Conservation (phyloP, 2,888 invertebrate genomes). For the Agrochola lychnidis region DNA sequence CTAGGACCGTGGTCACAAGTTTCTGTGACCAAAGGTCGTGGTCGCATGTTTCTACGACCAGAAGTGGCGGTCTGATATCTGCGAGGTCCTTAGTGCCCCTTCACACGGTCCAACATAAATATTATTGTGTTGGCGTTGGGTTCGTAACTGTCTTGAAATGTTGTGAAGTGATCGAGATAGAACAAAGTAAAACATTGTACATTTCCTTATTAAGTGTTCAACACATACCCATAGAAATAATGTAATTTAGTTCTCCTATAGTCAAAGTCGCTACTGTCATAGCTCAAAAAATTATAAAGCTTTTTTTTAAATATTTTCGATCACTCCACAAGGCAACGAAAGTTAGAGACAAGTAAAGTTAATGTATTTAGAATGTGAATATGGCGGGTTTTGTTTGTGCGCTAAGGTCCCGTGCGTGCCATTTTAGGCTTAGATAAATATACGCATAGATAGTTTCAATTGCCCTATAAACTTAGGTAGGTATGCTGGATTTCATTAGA, state of each 20-base stretch:
- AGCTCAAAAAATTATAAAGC: slow-evolving; percentile 24
- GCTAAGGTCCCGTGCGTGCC: slow-evolving; percentile 79
- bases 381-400: slow-evolving; percentile 79
- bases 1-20: slow-evolving; percentile 5
- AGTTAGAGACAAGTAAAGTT: slow-evolving; percentile 60
- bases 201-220: slow-evolving; percentile 54
- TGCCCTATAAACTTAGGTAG: slow-evolving; percentile 59
- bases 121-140: slow-evolving; percentile 29
- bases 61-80: slow-evolving; percentile 15
- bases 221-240: slow-evolving; percentile 52
- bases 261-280: slow-evolving; percentile 49
- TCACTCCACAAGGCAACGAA: slow-evolving; percentile 62
- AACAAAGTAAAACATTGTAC: slow-evolving; percentile 35
- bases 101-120: slow-evolving; percentile 46
- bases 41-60: slow-evolving; percentile 18
- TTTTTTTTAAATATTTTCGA: slow-evolving; percentile 48
- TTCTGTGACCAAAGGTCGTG: slow-evolving; percentile 11
- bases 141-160: slow-evolving; percentile 44
- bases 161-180: slow-evolving; percentile 63
- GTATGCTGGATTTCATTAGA: slow-evolving; percentile 57
- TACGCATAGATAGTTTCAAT: slow-evolving; percentile 83
- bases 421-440: slow-evolving; percentile 85
- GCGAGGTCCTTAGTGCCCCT: slow-evolving; percentile 44
- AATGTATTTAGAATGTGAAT: slow-evolving; percentile 63
- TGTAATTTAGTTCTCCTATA: slow-evolving; percentile 50